phyloP scores from a whole-genome alignment of 2,113 vertebrate genomes.

The Agelaius tricolor region DNA sequence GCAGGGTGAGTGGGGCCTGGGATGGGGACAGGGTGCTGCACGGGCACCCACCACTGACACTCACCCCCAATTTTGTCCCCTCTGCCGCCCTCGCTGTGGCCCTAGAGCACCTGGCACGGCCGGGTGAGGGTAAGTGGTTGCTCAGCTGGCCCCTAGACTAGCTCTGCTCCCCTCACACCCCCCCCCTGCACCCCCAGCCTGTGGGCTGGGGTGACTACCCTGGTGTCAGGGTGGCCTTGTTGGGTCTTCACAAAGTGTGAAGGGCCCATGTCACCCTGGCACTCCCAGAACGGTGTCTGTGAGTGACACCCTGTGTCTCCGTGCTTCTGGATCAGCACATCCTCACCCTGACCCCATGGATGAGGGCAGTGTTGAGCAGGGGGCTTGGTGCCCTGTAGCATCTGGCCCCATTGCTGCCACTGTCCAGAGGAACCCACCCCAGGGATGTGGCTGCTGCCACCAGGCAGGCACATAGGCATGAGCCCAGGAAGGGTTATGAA shows the following conservation, averaged over 20 bases:
- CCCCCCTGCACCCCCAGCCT: not conserved
- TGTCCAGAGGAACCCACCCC: not conserved
- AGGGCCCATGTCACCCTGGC: not conserved
- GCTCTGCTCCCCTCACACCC: not conserved
- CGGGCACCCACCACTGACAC: fast-evolving
- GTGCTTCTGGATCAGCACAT: not conserved
- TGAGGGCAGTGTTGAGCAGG: not conserved
- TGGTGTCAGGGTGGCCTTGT: not conserved
- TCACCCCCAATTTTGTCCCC: conserved; percentile 43
- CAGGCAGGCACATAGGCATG: fast-evolving
- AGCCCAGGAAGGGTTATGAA: not conserved
- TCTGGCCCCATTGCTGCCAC: fast-evolving
- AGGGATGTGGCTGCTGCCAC: not conserved
- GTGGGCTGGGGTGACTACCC: not conserved
- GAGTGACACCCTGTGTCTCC: fast-evolving
- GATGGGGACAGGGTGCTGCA: fast-evolving
- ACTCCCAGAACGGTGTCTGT: not conserved
- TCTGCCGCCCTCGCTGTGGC: not conserved
- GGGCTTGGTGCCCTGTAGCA: not conserved
- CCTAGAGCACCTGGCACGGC: conserved; percentile 38
- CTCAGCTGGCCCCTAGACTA: not conserved
- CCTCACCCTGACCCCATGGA: fast-evolving
- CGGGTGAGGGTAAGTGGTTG: conserved; percentile 52
- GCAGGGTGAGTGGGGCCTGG: conserved; percentile 81
- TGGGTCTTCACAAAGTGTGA: fast-evolving